Percentiles rank a stretch among this genome's conserved stretches.
These are phyloP conservation scores for Patiria pectinifera DNA, from an alignment of 53 echinoderm and acorn worm species.

Conservation along the genomic window DNA sequence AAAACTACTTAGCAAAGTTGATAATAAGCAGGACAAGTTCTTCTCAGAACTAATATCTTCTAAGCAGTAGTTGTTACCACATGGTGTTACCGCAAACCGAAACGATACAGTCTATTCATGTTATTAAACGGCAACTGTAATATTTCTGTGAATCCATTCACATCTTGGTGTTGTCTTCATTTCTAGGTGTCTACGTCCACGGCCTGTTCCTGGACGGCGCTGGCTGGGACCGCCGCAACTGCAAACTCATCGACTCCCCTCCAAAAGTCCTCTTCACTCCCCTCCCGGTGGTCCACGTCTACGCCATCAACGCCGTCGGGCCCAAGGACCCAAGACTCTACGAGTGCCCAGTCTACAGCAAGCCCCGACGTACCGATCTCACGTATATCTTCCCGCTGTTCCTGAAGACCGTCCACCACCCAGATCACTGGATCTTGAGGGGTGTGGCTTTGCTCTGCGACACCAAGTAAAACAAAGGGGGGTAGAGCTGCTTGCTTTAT, in stretches of 20 bases:
- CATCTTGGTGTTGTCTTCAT: not conserved
- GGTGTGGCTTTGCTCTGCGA: slow-evolving; percentile 95
- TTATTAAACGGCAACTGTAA: too few relatives aligned
- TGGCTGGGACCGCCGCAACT: slow-evolving; percentile 97
- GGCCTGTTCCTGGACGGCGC: slow-evolving; percentile 95
- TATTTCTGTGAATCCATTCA: too few relatives aligned
- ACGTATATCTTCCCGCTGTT: slow-evolving; percentile 98
- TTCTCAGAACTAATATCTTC: too few relatives aligned
- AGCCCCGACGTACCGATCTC: slow-evolving; percentile 90
- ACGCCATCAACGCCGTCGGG: slow-evolving; percentile 87
- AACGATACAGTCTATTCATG: too few relatives aligned
- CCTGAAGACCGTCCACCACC: slow-evolving; percentile 90
- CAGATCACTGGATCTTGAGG: slow-evolving; percentile 94
- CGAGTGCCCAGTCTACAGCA: slow-evolving; percentile 97
- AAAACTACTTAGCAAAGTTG: too few relatives aligned
- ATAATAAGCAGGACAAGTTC: too few relatives aligned
- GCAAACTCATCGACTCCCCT: slow-evolving; percentile 92
- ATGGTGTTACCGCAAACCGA: too few relatives aligned
- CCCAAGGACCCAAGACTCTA: slow-evolving; percentile 88
- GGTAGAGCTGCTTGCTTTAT: not conserved
- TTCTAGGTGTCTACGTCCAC: slow-evolving; percentile 84
- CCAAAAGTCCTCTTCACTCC: slow-evolving; percentile 96
- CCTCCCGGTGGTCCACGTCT: slow-evolving; percentile 94
- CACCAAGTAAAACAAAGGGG: slow-evolving; percentile 72
- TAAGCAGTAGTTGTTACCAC: too few relatives aligned